phyloP scores from a whole-genome alignment of 2,113 vertebrate genomes.

The Phalacrocorax brasilianus region DNA sequence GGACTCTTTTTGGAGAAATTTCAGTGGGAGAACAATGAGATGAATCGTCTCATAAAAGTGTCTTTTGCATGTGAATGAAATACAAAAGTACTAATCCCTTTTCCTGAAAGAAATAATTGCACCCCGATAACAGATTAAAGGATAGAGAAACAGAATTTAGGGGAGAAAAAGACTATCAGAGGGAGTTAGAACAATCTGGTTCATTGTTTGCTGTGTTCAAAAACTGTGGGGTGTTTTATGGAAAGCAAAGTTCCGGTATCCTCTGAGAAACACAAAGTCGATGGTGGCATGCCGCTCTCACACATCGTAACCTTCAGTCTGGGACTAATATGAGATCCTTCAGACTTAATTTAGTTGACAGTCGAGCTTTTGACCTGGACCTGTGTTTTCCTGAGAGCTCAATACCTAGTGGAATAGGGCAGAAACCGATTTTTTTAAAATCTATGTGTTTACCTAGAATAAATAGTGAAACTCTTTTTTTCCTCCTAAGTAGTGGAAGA shows the following conservation, averaged over 20 bases:
- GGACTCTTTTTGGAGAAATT: not conserved
- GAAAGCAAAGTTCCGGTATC: not conserved
- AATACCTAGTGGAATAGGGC: not conserved
- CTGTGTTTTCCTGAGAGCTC: not conserved
- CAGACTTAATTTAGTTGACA: not conserved
- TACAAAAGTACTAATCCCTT: not conserved
- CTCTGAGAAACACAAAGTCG: not conserved
- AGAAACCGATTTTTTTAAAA: not conserved
- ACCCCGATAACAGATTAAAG: not conserved
- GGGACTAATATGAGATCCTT: not conserved
- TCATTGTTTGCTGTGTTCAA: not conserved
- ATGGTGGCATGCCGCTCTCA: rapidly evolving
- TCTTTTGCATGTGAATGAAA: not conserved
- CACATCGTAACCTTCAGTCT: not conserved
- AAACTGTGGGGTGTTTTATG: not conserved
- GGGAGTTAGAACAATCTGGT: not conserved
- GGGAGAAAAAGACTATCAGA: not conserved
- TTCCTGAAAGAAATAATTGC: not conserved
- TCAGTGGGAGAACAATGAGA: not conserved
- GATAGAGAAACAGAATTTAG: not conserved
- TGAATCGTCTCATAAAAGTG: not conserved
- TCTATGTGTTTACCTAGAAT: not conserved
- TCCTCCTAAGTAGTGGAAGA: not conserved
- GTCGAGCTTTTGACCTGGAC: not conserved
- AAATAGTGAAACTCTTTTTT: not conserved